Base-by-base conservation (phyloP, 37 sponge, comb jelly and placozoan species). In the Ianthella basta region DNA sequence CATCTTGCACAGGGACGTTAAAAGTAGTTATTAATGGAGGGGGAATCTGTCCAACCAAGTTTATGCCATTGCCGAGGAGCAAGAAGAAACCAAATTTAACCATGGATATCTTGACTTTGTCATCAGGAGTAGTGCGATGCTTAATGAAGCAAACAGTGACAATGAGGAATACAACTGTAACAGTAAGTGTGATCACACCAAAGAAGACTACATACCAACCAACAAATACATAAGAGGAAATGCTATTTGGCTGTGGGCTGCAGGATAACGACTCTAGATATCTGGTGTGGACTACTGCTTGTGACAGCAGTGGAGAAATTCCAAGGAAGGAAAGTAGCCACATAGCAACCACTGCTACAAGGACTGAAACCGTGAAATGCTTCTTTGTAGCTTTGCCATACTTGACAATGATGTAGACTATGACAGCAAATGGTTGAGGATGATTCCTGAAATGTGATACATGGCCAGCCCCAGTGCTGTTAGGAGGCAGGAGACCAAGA, bases 21-120 rank as follows among this genome's bases (percentile, higher is more conserved):
- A 64, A 64, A 21, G 66, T 30, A 20, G 66, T 30, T 20, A 64
- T 64, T 10, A 64, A 30, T 21, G 66, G 66, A 10, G 66, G 66
- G n/a, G 27, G 29, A 16, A 64, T 16, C 66, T 64, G 66, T 64
- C 66, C 66, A 21, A 64, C 6, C 8, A 64, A 29, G 66, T 64
- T 64, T 24, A 64, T 64, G 23, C 23, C 23, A 30, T 64, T 64
- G 29, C 70, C 35, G 34, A 69, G 4, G 27, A 69, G 33, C 18
- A 69, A 35, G 34, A 69, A 69, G 70, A 69, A 69, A 29, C 70
- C 70, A 69, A 69, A 35, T 29, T 69, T 69, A 30, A 69, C 27
- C 32, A 69, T n/a, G 34, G 32, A 16, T 30, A 13, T 69, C 34
- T n/a, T 69, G 33, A 30, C 34, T 6, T 69, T 1, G 1, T 16